phyloP scores from a whole-genome alignment of 2,797 vertebrate genomes.

The Melanotaenia nigrans region DNA sequence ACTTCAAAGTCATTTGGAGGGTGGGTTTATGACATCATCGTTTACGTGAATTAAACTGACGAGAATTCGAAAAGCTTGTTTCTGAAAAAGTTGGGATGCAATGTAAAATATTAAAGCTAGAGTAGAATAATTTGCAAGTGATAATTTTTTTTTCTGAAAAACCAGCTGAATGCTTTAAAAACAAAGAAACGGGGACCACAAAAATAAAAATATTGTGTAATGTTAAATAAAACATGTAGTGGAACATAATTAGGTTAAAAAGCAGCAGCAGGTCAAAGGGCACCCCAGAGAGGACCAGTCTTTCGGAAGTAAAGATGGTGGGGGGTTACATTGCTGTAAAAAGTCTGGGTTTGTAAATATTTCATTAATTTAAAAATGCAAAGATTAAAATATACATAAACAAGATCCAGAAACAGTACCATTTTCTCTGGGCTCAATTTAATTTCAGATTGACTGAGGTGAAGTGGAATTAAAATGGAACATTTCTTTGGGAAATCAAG shows the following conservation, averaged over 20 bases:
- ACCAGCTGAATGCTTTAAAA: background rate
- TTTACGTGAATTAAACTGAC: constrained; percentile 4
- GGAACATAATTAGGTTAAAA: background rate
- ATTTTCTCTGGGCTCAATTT: background rate
- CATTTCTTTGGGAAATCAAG: background rate
- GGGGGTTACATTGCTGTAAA: background rate
- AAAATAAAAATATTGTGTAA: background rate
- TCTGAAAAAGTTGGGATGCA: background rate
- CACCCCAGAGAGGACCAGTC: background rate
- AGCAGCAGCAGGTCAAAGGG: background rate
- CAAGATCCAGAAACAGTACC: background rate
- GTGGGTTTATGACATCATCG: constrained; percentile 44
- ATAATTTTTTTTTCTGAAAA: too few species aligned
- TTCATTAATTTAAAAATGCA: background rate
- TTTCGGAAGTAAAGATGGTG: background rate
- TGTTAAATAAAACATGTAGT: background rate
- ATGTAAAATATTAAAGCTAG: background rate
- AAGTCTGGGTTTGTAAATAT: background rate
- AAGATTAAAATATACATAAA: background rate
- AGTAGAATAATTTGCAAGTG: background rate
- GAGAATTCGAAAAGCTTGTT: background rate
- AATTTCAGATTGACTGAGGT: background rate
- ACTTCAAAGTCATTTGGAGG: constrained; percentile 52
- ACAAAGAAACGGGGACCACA: background rate
- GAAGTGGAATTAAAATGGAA: background rate